phyloP scores from a whole-genome alignment of 2,113 vertebrate genomes.

The Callithrix jacchus region DNA sequence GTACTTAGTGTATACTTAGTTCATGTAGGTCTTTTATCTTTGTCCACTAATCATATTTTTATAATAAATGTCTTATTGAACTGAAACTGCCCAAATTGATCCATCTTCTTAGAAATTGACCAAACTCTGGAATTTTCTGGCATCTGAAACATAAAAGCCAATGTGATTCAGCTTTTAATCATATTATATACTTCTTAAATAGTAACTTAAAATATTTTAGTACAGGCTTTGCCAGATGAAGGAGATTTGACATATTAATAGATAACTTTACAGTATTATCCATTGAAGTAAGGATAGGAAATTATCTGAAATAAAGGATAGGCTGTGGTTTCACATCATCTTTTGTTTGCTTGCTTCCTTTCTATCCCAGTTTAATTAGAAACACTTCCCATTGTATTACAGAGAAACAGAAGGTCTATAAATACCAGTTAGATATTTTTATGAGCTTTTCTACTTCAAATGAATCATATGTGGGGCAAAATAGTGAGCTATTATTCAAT shows the following conservation, averaged over 20 bases:
- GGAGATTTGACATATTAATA: not conserved
- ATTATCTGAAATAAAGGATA: not conserved
- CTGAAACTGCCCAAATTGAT: not conserved
- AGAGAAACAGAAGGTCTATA: conserved; percentile 40
- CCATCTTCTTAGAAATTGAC: not conserved
- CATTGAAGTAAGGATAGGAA: not conserved
- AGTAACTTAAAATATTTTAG: not conserved
- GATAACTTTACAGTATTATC: not conserved
- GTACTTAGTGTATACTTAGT: not conserved
- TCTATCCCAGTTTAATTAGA: conserved; percentile 41
- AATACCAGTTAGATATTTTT: conserved; percentile 49
- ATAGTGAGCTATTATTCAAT: conserved; percentile 55
- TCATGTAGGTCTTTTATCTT: not conserved
- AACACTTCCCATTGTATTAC: conserved; percentile 18
- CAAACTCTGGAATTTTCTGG: not conserved
- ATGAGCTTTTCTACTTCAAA: conserved; percentile 44
- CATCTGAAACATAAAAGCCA: conserved; percentile 5
- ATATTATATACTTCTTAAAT: not conserved
- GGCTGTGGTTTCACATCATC: not conserved
- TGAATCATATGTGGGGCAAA: conserved; percentile 56
- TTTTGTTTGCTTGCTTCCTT: conserved; percentile 22
- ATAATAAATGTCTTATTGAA: not conserved
- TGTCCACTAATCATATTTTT: not conserved
- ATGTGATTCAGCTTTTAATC: not conserved
- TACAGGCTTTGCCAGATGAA: not conserved